Percentiles rank a stretch among this genome's conserved stretches.
Evolutionary conservation across 2,113 vertebrate species (phyloP).

Genomic region (Lonchura striata): DNA sequence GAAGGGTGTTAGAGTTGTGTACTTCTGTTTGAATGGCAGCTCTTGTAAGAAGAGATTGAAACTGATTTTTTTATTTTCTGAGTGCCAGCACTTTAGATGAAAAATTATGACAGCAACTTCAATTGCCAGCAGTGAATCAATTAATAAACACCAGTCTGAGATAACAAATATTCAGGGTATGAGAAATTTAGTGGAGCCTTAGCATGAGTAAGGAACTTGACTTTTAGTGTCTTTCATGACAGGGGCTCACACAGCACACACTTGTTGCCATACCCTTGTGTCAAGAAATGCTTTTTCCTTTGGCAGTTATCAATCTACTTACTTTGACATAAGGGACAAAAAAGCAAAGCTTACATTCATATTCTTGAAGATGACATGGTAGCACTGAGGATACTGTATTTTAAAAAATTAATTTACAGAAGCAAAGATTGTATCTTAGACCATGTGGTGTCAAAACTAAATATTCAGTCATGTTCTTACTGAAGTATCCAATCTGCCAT

Average conservation of each 20-base stretch:
- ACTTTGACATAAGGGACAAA: background rate
- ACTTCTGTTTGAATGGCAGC: background rate
- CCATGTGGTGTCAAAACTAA: background rate
- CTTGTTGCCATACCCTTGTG: rapidly evolving
- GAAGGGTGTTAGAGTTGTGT: background rate
- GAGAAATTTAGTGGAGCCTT: background rate
- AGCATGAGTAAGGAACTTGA: background rate
- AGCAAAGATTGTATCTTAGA: background rate
- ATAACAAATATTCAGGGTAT: background rate
- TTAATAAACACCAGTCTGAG: background rate
- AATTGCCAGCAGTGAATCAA: background rate
- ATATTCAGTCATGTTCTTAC: background rate
- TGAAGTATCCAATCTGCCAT: background rate
- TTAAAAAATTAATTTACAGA: background rate
- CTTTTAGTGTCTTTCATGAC: background rate
- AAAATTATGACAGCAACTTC: background rate
- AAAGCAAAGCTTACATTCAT: background rate
- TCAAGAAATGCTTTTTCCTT: background rate
- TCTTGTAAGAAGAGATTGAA: background rate
- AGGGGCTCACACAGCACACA: background rate
- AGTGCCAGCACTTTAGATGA: background rate
- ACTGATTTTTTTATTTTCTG: background rate
- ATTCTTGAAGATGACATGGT: background rate
- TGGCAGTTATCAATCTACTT: background rate
- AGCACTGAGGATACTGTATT: background rate